Percentiles rank a stretch among this genome's conserved stretches.
phyloP scores from a whole-genome alignment of 2,888 invertebrate species.

The Drosophila siamana region DNA sequence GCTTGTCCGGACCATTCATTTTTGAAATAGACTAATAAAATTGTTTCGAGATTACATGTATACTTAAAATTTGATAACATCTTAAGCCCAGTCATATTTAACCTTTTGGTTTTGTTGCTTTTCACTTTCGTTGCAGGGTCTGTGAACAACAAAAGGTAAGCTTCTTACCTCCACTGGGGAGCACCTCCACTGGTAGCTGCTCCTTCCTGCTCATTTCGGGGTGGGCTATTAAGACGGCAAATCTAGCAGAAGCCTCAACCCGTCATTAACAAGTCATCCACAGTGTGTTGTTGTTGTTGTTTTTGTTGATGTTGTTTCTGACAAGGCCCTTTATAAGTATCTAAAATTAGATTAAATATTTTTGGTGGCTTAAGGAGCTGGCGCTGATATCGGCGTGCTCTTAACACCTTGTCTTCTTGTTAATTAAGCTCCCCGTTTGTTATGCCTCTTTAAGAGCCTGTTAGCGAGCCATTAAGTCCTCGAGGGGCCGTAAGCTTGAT shows the following conservation, averaged over 20 bases:
- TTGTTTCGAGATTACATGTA: conserved; percentile 69
- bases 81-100: conserved; percentile 48
- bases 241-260: neutral
- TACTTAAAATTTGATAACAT: conserved; percentile 64
- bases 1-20: conserved; percentile 3
- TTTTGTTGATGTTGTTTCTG: too few species aligned
- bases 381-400: conserved; percentile 46
- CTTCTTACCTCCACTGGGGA: conserved; percentile 26
- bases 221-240: conserved; percentile 3
- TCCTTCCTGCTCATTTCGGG: conserved; percentile 27
- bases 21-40: conserved; percentile 58
- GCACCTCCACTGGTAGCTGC: too few species aligned
- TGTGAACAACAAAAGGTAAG: conserved; percentile 67
- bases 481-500: conserved; percentile 49
- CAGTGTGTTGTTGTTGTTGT: too few species aligned
- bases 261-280: too few species aligned
- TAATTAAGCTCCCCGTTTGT: conserved; percentile 63
- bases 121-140: conserved; percentile 52
- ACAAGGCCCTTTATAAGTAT: conserved; percentile 57
- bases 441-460: conserved; percentile 46
- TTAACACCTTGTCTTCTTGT: conserved; percentile 72
- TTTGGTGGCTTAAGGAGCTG: conserved; percentile 36
- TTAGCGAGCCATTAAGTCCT: conserved; percentile 22
- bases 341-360: conserved; percentile 56
- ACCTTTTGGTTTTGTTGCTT: conserved; percentile 50